Conservation (phyloP, 1,140 invertebrate species). For the Oscheius sp. region DNA sequence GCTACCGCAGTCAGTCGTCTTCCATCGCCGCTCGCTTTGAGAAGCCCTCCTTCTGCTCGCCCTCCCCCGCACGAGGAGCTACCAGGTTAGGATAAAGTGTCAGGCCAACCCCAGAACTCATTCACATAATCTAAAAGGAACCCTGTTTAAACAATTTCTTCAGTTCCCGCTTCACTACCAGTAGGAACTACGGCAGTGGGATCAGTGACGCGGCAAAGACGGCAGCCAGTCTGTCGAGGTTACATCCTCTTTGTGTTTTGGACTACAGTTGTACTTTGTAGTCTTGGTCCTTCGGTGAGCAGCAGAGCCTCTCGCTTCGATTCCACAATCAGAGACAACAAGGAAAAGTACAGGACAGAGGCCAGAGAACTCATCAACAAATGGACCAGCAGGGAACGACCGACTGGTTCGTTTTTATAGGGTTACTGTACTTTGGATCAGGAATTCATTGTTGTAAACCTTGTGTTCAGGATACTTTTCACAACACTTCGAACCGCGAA, state of each 20-base stretch:
- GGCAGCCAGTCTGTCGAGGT: constrained; percentile 30
- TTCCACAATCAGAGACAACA: constrained; percentile 10
- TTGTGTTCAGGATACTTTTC: constrained; percentile 5
- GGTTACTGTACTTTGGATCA: neutral
- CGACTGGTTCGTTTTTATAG: constrained; percentile 1
- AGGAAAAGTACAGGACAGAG: constrained; percentile 32
- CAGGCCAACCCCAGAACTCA: neutral
- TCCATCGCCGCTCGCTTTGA: constrained; percentile 28
- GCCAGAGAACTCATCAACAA: constrained; percentile 34
- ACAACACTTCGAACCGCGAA: constrained; percentile 20
- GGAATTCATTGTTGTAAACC: neutral
- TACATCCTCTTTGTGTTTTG: neutral
- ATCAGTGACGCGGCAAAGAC: constrained; percentile 19
- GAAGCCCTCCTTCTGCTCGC: neutral
- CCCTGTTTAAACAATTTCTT: no score
- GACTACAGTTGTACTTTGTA: neutral
- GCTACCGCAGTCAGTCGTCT: constrained; percentile 18
- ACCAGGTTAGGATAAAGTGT: no score
- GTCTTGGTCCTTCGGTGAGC: constrained; percentile 30
- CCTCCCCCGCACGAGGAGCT: neutral
- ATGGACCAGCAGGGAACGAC: constrained; percentile 27
- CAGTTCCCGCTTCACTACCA: neutral
- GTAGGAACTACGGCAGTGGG: constrained; percentile 9
- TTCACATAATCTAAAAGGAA: no score
- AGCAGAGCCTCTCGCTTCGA: constrained; percentile 34